Conservation (phyloP, 2,113 vertebrate genomes). For the Otolemur garnettii region DNA sequence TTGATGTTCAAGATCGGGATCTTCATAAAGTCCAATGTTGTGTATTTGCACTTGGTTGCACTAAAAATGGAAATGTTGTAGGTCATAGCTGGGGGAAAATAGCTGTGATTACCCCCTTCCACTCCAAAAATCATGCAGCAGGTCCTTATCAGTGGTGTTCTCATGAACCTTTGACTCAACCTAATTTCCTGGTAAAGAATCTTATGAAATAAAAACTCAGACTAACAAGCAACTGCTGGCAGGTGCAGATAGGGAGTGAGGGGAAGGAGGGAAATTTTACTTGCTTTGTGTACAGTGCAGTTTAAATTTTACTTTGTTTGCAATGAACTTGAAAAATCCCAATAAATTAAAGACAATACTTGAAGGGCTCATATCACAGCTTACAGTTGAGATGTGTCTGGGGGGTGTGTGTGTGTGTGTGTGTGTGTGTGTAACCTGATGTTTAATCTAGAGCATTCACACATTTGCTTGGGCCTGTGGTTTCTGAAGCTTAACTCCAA, state of each 20-base stretch:
- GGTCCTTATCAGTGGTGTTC: background rate
- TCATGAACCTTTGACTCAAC: background rate
- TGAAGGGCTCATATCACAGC: background rate
- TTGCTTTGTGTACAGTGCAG: background rate
- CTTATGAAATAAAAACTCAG: constrained; percentile 9
- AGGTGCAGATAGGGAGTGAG: background rate
- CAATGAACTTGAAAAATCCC: background rate
- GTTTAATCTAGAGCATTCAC: background rate
- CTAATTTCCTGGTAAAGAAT: background rate
- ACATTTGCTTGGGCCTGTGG: background rate
- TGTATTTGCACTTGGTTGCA: background rate
- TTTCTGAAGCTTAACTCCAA: background rate
- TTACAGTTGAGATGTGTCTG: background rate
- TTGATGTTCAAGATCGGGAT: background rate
- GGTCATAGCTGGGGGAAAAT: background rate
- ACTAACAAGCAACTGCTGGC: background rate
- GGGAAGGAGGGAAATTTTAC: background rate
- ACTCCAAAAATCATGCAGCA: background rate
- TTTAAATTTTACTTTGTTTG: background rate
- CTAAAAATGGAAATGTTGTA: background rate
- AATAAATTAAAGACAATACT: background rate
- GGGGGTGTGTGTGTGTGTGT: background rate
- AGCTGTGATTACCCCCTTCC: background rate
- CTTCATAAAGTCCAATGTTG: background rate
- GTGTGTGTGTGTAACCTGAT: background rate